phyloP scores from a whole-genome alignment of 92 coral and sea anemone genomes.

The Siderastrea siderea region DNA sequence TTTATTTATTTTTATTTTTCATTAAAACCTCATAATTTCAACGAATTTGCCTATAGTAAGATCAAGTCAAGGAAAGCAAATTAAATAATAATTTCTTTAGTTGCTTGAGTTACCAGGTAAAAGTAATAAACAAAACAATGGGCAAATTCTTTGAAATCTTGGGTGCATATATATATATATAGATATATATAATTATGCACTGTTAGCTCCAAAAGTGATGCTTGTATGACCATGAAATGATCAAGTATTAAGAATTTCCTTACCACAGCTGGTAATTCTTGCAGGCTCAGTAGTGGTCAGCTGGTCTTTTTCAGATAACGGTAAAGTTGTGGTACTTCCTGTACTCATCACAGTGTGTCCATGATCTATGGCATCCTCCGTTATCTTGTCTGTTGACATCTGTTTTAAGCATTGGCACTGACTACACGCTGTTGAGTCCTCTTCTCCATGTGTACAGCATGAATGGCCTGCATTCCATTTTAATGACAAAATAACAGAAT shows the following conservation, averaged over 20 bases:
- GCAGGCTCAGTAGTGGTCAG: conserved; percentile 10
- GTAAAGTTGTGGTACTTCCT: background rate
- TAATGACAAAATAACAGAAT: too few species aligned
- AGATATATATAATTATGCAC: too few species aligned
- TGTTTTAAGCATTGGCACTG: conserved; percentile 16
- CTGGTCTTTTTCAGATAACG: background rate
- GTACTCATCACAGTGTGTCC: background rate
- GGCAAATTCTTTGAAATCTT: too few species aligned
- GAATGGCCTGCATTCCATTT: background rate
- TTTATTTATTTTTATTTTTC: too few species aligned
- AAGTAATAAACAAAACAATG: too few species aligned
- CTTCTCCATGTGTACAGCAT: background rate
- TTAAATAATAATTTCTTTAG: too few species aligned
- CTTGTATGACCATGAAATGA: background rate
- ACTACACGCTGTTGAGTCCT: background rate
- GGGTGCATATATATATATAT: too few species aligned
- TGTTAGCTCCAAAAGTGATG: background rate
- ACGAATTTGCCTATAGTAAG: too few species aligned
- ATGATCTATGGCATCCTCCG: background rate
- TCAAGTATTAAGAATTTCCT: background rate
- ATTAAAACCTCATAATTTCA: too few species aligned
- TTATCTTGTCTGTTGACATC: conserved; percentile 4
- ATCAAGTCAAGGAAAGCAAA: too few species aligned
- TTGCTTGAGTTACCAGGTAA: too few species aligned
- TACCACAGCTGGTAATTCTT: conserved; percentile 62